Percentiles rank a stretch among this genome's conserved stretches.
These are phyloP conservation scores for Gymnocheta viridis DNA, from an alignment of 2,888 invertebrate species.

Conservation along the genomic window DNA sequence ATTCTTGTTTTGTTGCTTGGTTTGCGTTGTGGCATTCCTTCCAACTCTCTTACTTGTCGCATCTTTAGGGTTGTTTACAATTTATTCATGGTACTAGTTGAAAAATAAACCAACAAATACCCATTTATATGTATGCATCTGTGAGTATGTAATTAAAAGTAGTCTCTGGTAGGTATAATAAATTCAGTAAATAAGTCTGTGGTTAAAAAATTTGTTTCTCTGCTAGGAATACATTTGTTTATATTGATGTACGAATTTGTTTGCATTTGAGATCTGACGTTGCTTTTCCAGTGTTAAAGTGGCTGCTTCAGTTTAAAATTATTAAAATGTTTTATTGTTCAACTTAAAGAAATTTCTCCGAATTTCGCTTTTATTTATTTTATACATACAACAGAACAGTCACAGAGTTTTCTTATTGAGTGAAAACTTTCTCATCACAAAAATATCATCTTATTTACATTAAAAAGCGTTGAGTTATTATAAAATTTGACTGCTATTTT, in stretches of 20 bases:
- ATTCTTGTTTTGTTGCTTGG: slow-evolving; percentile 13
- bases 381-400: background rate
- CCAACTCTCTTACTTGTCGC: slow-evolving; percentile 21
- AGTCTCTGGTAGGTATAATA: slow-evolving; percentile 31
- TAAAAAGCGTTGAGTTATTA: background rate
- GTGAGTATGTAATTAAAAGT: background rate
- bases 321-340: slow-evolving; percentile 25
- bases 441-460: background rate
- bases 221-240: background rate
- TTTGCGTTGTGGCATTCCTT: slow-evolving; percentile 16
- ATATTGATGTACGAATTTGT: slow-evolving; percentile 18
- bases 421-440: background rate
- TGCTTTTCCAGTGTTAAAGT: background rate
- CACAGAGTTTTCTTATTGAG: background rate
- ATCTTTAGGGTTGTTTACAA: slow-evolving; percentile 58
- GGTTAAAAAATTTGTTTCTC: slow-evolving; percentile 25
- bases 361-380: slow-evolving; percentile 22
- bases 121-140: background rate
- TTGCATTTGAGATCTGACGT: slow-evolving; percentile 29
- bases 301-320: background rate
- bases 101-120: background rate
- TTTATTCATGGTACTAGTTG: slow-evolving; percentile 39
- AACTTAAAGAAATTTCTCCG: slow-evolving; percentile 15
- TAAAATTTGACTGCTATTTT: background rate
- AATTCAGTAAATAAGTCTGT: slow-evolving; percentile 37